Percentiles rank a stretch among this genome's conserved stretches.
phyloP scores from a whole-genome alignment of 2,797 vertebrate genomes.

The Eulemur mongoz region DNA sequence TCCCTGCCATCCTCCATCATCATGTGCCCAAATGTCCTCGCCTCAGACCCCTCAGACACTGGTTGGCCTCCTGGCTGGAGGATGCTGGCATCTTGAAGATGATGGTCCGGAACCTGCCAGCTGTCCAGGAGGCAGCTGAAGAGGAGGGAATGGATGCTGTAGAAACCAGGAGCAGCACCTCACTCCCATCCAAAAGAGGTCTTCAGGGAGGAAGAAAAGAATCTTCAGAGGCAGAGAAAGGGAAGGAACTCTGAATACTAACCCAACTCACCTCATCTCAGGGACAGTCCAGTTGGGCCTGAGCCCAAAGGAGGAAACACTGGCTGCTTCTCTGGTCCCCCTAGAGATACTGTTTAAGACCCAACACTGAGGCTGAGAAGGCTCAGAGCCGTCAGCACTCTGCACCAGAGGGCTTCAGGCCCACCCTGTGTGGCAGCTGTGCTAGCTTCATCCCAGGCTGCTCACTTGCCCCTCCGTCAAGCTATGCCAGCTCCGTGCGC shows the following conservation, averaged over 20 bases:
- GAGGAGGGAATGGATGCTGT: not conserved
- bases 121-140: not conserved
- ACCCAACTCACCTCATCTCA: not conserved
- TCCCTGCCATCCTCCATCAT: not conserved
- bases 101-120: not conserved
- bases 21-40: not conserved
- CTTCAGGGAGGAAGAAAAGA: not conserved
- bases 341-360: not conserved
- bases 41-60: not conserved
- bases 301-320: not conserved
- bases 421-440: not conserved
- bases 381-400: fast-evolving
- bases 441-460: not conserved
- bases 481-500: not conserved
- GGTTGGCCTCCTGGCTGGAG: not conserved
- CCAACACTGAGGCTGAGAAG: not conserved
- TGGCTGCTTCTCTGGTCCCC: not conserved
- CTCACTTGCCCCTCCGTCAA: not conserved
- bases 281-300: not conserved
- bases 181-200: not conserved
- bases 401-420: not conserved
- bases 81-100: not conserved
- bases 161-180: not conserved
- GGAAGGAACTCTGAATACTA: not conserved
- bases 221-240: not conserved